Evolutionary conservation across 2,888 invertebrate species (phyloP), one percentile per base, ranked within the genome.

Genomic region (Nymphalis polychloros): DNA sequence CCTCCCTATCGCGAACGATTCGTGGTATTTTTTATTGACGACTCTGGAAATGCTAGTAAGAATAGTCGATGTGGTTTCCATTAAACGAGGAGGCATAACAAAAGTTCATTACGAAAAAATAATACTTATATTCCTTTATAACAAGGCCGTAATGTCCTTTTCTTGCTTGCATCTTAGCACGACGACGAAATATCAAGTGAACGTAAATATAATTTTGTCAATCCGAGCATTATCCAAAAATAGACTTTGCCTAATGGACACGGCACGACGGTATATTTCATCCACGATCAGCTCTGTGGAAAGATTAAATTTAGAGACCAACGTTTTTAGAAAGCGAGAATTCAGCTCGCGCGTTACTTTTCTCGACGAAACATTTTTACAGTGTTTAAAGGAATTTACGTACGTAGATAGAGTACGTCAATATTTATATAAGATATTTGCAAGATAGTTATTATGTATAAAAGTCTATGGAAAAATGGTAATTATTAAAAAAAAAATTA

Each of bases 21-120:
- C 89, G 84, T 88, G 92, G 91, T 87, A 92, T 92, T 92, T 92
- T 92, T 92, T 92, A 92, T 90, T 89, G 92, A 92, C 90, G 90
- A 90, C 89, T 90, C 85, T 84, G 81, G 85, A 86, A 88, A 88
- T 85, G 81, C 85, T 86, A 84, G 86, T 84, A 81, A 79, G 79
- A 85, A 86, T 84, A 83, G 82, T 82, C 78, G 70, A 77, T 79
- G 73, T 74, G 76, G 77, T 85, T 82, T 76, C 78, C 76, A 80
- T 63, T 70, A 65, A 70, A 63, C 59, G 61, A 72, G 64, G 23
- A 68, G 46, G 57, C 46, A 47, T 69, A 47, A 64, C 48, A 70
- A 52, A 63, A 69, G 72, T 72, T 69, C 59, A 70, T 70, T 67
- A 65, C 23, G 48, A 48, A 59, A 31, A 31, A 62, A 55, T 48